A percentile compares a stretch with the other conserved stretches of the same genome.
Evolutionary conservation across 2,113 vertebrate species (phyloP).

Genomic region (Barnardius zonarius): DNA sequence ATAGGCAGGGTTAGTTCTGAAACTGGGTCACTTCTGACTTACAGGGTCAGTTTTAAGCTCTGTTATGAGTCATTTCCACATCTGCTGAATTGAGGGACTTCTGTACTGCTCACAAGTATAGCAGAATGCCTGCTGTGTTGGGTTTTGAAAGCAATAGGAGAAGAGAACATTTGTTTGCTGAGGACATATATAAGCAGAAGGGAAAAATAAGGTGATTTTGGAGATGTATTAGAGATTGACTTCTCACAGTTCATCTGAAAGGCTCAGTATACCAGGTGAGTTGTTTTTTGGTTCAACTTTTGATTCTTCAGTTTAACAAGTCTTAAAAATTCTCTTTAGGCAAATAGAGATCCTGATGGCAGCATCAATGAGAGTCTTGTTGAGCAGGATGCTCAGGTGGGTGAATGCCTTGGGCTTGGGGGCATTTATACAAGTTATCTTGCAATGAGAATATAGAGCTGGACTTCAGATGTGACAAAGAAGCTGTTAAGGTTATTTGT

Average conservation of each 20-base stretch:
- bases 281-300: neutral
- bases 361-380: constrained; percentile 77
- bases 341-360: constrained; percentile 80
- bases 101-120: neutral
- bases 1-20: neutral
- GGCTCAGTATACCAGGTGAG: neutral
- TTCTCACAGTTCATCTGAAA: neutral
- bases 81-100: neutral
- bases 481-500: neutral
- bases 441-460: neutral
- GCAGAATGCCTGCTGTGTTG: fast-evolving
- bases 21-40: neutral
- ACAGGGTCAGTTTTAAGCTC: neutral
- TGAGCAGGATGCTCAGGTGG: constrained; percentile 92
- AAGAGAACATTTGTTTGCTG: neutral
- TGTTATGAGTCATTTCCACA: neutral
- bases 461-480: neutral
- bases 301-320: neutral
- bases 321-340: constrained; percentile 68
- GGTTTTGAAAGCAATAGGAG: neutral
- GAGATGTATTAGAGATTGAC: neutral
- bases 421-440: neutral
- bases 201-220: neutral
- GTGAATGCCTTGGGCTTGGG: neutral
- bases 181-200: neutral